Evolutionary conservation across 2,113 vertebrate genomes (phyloP), one percentile per base, ranked within the genome.

Genomic region (Ptilonorhynchus violaceus): DNA sequence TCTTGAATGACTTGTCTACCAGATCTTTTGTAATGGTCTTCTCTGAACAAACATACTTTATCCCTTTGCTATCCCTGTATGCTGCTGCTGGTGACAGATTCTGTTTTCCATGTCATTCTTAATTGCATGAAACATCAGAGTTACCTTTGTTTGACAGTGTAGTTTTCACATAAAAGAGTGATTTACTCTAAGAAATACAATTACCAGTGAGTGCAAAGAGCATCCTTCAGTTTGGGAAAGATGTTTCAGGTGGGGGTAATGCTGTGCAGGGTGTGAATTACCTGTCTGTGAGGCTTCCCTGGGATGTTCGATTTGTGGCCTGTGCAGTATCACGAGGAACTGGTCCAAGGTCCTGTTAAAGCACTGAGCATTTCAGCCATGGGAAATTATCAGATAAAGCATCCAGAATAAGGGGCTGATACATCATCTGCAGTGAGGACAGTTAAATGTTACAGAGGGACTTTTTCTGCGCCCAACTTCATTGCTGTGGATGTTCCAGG

Each of bases 291-390:
- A 42, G 33, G 77, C 52, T 67, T 41, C 60, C 39, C 9, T 27
- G 66, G 60, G 73, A 7, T 41, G 56, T 4, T 15, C 0, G 3
- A 10, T 8, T 8, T 73, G n/a, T 3, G 5, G 7, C 53, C 33
- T 0, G 0, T 80, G 55, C 47, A 4, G 19, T 24, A 10, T 72
- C 46, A 23, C 5, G 4, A 20, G 77, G 66, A 90, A 6, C 35
- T 0, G 0, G 6, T 52, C 44, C 5, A 19, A 27, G 47, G 11
- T 81, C 28, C 62, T 31, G n/a, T 21, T 41, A 39, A 47, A 74
- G 59, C 60, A 19, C 46, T 8, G 63, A 85, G 46, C 42, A 8
- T 60, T 87, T 83, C 33, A 2, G 19, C 1, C 2, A 4, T 30
- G 79, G 63, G 76, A 52, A 19, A 37, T 90, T 55, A 63, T 47